These are phyloP conservation scores for Myathropa florea DNA, from an alignment of 2,888 invertebrate genomes.

Conservation along the genomic window DNA sequence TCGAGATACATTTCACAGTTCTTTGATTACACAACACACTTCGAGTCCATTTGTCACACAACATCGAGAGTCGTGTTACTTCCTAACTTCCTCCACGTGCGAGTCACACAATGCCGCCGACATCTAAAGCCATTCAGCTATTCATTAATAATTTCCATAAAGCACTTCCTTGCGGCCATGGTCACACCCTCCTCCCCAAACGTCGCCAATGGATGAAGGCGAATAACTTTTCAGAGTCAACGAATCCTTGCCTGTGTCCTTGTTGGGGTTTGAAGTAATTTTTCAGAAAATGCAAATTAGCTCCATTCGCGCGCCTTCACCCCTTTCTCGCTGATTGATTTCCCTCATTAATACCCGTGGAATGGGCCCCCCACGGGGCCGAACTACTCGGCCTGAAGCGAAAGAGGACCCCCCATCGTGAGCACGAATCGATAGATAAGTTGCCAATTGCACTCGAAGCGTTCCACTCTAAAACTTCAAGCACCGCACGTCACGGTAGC, in stretches of 20 bases:
- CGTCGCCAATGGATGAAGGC: background rate
- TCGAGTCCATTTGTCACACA: constrained; percentile 23
- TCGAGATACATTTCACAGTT: background rate
- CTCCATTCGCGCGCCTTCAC: background rate
- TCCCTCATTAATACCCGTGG: constrained; percentile 30
- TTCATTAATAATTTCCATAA: constrained; percentile 18
- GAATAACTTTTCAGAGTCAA: background rate
- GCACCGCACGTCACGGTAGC: constrained; percentile 8
- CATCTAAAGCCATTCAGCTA: background rate
- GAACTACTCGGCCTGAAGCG: background rate
- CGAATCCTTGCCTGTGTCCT: constrained; percentile 15
- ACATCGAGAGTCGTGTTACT: background rate
- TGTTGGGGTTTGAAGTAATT: constrained; percentile 8
- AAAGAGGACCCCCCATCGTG: background rate
- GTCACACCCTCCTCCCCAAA: constrained; percentile 17
- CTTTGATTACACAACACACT: background rate
- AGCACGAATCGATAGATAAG: constrained; percentile 22
- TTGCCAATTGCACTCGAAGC: constrained; percentile 13
- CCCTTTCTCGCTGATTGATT: constrained; percentile 32
- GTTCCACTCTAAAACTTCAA: background rate
- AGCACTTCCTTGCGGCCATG: constrained; percentile 6
- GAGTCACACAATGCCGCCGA: background rate
- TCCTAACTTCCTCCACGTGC: background rate
- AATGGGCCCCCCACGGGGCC: no score
- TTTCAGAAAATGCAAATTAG: constrained; percentile 31